These are phyloP conservation scores for Cervus canadensis DNA, from an alignment of 2,113 vertebrate genomes.

Conservation along the genomic window DNA sequence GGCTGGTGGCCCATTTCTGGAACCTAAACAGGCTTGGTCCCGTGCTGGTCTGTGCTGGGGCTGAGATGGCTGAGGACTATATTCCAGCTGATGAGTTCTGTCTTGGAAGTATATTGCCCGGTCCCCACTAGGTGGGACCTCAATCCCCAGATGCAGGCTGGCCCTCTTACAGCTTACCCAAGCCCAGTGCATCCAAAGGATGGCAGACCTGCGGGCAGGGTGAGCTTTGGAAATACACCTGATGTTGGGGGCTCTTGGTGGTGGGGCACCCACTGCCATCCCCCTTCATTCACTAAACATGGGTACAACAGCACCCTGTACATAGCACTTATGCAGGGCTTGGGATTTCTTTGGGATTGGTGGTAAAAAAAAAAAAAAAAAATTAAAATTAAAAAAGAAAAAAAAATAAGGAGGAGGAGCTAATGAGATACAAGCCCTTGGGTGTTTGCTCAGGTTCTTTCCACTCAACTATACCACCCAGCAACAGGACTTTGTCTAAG, in stretches of 20 bases:
- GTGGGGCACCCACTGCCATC: not conserved
- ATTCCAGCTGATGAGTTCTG: not conserved
- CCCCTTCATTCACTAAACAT: not conserved
- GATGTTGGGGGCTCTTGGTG: not conserved
- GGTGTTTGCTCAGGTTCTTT: not conserved
- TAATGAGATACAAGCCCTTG: not conserved
- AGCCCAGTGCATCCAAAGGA: not conserved
- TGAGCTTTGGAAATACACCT: not conserved
- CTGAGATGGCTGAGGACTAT: not conserved
- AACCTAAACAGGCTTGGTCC: not conserved
- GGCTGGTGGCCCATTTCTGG: not conserved
- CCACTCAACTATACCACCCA: not conserved
- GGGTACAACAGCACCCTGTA: not conserved
- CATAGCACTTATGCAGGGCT: not conserved
- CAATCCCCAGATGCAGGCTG: not conserved
- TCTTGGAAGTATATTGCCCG: not conserved
- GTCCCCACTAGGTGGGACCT: not conserved
- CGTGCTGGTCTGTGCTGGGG: not conserved
- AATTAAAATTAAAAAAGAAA: not conserved
- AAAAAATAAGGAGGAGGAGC: not conserved
- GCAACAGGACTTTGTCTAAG: not conserved
- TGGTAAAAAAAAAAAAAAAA: not conserved
- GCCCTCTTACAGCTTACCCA: not conserved
- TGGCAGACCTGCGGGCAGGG: not conserved
- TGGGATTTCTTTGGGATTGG: not conserved